Base-by-base conservation (phyloP, 2,797 vertebrate genomes). In the Hippopotamyrus pictus region DNA sequence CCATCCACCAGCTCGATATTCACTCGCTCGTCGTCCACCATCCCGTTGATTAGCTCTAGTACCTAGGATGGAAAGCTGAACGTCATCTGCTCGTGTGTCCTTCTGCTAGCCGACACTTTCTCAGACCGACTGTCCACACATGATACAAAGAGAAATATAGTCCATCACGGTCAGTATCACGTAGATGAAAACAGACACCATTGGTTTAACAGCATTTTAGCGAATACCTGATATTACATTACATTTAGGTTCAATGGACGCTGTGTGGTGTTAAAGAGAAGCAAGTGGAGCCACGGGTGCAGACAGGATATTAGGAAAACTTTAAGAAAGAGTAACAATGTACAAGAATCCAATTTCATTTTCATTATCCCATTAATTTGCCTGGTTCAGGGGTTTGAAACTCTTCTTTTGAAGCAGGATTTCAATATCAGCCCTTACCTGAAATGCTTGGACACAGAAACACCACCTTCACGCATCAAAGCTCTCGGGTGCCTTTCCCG, bases 1-100 rank as follows among this genome's bases (percentile, higher is more conserved):
- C 97, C 96, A 0, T 91, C 48, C 9, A 97, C 82, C 2, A 98
- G 92, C 1, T 97, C 95, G 0, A 98, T 92, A 91, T 96, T 96
- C 90, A 99, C 97, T 90, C 97, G 95, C 57, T 97, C 93, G 86
- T 99, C 97, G n/a, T 94, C 95, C 88, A 99, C 90, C 0, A 90
- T 97, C 33, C 90, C 95, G 89, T 94, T 92, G 53, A 97, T 91
- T 3, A 95, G 44, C 84, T 97, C 95, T 83, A 98, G 54, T 86
- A 98, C 97, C 98, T 99, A 54, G 0, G 84, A 90, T 22, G 46
- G 48, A 25, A 5, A 46, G n/a, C 19, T 19, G 59, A 76, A 65
- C 1, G 0, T 22, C 22, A 48, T 22, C 48, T 85, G 46, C 44
- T 5, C 11, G 11, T 0, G 4, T 46, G n/a, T 85, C 11, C 41